Evolutionary conservation across 2,113 vertebrate species (phyloP).

Genomic region (Sinosuthora webbiana): DNA sequence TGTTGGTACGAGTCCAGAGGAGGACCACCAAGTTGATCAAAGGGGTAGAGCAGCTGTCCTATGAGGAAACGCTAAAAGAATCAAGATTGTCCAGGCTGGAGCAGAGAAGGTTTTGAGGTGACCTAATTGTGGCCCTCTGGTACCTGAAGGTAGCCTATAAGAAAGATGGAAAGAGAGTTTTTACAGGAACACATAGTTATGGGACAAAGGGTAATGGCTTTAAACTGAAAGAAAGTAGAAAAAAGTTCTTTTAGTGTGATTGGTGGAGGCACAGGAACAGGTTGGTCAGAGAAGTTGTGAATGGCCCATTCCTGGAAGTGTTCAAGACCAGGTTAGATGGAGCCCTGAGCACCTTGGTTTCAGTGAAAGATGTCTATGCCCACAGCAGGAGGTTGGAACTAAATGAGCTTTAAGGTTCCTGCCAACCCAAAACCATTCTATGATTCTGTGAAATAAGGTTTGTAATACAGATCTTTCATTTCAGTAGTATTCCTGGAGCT

Average conservation of each 20-base stretch:
- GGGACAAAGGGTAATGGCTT: background rate
- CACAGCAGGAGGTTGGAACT: accelerated
- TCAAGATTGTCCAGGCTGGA: background rate
- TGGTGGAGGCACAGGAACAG: accelerated
- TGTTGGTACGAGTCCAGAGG: too few species aligned
- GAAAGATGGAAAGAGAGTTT: background rate
- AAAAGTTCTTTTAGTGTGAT: accelerated
- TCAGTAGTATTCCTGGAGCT: background rate
- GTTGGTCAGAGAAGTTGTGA: background rate
- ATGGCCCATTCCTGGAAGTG: background rate
- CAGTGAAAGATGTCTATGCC: background rate
- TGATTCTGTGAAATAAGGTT: background rate
- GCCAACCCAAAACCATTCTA: background rate
- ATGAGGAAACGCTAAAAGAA: background rate
- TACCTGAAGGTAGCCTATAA: background rate
- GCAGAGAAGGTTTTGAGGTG: background rate
- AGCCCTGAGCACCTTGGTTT: background rate
- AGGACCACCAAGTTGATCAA: background rate
- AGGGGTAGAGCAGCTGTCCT: background rate
- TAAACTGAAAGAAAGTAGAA: background rate
- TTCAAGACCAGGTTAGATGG: too few species aligned
- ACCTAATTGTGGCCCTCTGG: background rate
- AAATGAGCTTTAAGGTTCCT: background rate
- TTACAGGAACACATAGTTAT: background rate
- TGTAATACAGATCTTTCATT: background rate